Conservation (phyloP, 2,888 invertebrate genomes). For the Heliconius cydno region DNA sequence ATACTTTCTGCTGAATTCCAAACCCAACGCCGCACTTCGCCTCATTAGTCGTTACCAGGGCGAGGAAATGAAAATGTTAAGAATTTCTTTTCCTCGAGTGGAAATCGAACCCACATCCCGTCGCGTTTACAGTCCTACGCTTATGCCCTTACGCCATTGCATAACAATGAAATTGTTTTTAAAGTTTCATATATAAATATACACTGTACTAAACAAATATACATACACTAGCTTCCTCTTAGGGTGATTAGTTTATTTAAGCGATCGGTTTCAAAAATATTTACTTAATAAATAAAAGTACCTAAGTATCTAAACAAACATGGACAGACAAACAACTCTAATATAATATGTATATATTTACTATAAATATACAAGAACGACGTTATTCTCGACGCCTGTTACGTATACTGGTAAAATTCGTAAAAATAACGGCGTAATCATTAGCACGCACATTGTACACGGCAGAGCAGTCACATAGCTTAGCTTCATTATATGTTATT, state of each 20-base stretch:
- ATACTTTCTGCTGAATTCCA: neutral
- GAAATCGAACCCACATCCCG: too few relatives aligned
- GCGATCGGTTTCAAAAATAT: neutral
- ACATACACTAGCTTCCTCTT: neutral
- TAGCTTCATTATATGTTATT: neutral
- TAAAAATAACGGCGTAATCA: slow-evolving; percentile 40
- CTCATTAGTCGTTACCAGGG: neutral
- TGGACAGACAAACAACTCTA: too few relatives aligned
- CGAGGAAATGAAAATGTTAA: too few relatives aligned
- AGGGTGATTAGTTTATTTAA: neutral
- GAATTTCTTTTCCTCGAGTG: too few relatives aligned
- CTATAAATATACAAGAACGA: too few relatives aligned
- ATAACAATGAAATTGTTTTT: neutral
- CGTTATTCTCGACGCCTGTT: neutral
- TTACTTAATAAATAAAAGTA: neutral
- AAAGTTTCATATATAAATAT: neutral
- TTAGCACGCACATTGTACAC: slow-evolving; percentile 7
- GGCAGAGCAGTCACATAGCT: slow-evolving; percentile 2
- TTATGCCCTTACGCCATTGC: neutral
- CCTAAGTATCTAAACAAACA: too few relatives aligned
- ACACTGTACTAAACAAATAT: neutral
- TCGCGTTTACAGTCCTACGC: neutral
- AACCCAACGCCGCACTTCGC: neutral
- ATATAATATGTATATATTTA: neutral
- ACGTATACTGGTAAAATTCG: slow-evolving; percentile 26